A percentile compares a stretch with the other conserved stretches of the same genome.
Conservation (phyloP, 1,140 invertebrate species). For the Eriosoma lanigerum region DNA sequence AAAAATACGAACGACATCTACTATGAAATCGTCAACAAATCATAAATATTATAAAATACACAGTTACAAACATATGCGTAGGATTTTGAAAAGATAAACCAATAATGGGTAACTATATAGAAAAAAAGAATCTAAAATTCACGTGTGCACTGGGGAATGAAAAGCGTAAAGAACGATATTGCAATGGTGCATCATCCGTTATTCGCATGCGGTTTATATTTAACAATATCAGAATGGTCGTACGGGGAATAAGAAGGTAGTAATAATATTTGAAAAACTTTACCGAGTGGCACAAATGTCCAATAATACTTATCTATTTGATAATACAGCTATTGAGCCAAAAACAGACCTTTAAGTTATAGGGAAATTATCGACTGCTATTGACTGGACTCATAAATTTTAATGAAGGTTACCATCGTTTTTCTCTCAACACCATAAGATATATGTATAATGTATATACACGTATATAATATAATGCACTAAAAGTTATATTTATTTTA, state of each 20-base stretch:
- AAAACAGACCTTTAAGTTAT: conserved; percentile 1
- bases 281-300: neutral
- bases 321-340: neutral
- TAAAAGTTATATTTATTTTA: no score
- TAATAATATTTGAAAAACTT: neutral
- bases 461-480: no score
- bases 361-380: neutral
- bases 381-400: neutral
- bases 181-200: neutral
- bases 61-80: no score
- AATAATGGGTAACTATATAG: no score
- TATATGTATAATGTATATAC: no score
- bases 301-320: conserved; percentile 24
- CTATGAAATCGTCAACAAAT: no score
- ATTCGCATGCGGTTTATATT: neutral
- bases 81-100: no score
- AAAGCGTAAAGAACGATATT: neutral
- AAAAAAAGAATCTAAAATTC: no score
- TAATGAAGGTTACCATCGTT: neutral
- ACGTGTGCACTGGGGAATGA: neutral
- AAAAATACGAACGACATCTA: no score
- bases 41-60: no score
- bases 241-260: neutral
- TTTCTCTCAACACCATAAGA: neutral
- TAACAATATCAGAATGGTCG: neutral